phyloP scores from a whole-genome alignment of 2,888 invertebrate genomes.

The Tupiocoris notatus region DNA sequence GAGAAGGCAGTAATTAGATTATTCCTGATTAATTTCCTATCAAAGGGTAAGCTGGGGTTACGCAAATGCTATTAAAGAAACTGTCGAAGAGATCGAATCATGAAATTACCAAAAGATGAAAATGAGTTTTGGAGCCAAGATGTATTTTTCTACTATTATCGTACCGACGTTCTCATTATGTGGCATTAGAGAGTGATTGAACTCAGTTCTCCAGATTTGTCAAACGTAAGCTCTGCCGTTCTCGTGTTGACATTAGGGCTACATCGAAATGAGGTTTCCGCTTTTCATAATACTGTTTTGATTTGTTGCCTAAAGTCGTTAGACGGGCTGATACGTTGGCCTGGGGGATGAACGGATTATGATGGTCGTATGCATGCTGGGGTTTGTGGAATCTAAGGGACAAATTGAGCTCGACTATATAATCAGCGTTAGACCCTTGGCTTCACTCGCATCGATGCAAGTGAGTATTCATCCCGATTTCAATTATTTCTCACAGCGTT shows the following conservation, averaged over 20 bases:
- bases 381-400: background rate
- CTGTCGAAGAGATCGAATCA: background rate
- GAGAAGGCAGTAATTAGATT: no score
- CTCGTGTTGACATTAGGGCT: background rate
- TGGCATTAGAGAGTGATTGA: background rate
- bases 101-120: background rate
- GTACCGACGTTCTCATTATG: background rate
- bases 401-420: background rate
- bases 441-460: no score
- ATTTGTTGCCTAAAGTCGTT: conserved; percentile 22
- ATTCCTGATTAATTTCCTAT: no score
- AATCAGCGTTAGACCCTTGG: background rate
- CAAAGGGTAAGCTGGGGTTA: no score
- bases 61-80: background rate
- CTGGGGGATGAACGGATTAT: background rate
- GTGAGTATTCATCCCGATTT: no score
- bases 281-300: background rate
- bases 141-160: background rate
- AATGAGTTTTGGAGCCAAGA: background rate
- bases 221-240: background rate
- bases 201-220: background rate
- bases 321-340: background rate
- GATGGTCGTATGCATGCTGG: background rate
- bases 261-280: conserved; percentile 2
- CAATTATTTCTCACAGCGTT: no score